These are phyloP conservation scores for Metridium senile DNA, from an alignment of 92 coral and sea anemone genomes.

Conservation along the genomic window DNA sequence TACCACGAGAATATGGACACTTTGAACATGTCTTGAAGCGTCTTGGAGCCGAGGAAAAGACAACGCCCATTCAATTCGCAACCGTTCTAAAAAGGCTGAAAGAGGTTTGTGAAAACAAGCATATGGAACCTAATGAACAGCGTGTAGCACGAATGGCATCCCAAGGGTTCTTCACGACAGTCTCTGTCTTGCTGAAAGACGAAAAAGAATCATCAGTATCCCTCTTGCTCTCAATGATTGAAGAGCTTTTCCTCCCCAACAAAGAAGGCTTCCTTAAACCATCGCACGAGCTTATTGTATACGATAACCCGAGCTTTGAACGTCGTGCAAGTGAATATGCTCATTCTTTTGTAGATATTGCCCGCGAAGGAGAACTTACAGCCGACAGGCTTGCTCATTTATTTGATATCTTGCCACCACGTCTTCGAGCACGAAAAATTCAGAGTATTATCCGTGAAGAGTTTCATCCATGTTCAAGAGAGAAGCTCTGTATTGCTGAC, in stretches of 20 bases:
- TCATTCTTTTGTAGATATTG: constrained; percentile 87
- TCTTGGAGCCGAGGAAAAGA: constrained; percentile 88
- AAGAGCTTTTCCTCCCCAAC: constrained; percentile 84
- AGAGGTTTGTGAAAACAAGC: constrained; percentile 79
- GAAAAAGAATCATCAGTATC: constrained; percentile 63
- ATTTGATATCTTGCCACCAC: constrained; percentile 81
- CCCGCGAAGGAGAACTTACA: constrained; percentile 87
- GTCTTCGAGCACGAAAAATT: constrained; percentile 79
- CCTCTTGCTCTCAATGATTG: constrained; percentile 54
- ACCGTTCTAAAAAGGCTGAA: constrained; percentile 78
- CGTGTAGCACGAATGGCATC: constrained; percentile 81
- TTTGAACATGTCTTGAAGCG: constrained; percentile 87
- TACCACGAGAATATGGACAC: constrained; percentile 92
- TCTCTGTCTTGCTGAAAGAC: constrained; percentile 76
- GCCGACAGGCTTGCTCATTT: constrained; percentile 87
- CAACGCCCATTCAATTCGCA: constrained; percentile 85
- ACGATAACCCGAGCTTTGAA: constrained; percentile 90
- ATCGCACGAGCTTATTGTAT: constrained; percentile 83
- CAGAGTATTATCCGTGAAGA: constrained; percentile 81
- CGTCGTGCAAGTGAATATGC: constrained; percentile 92
- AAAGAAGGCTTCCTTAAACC: constrained; percentile 84
- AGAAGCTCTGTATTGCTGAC: constrained; percentile 79
- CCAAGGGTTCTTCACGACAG: constrained; percentile 78
- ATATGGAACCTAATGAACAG: constrained; percentile 86
- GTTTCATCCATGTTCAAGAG: constrained; percentile 84